Conservation (phyloP, 2,113 vertebrate species). For the Limnothrissa miodon region DNA sequence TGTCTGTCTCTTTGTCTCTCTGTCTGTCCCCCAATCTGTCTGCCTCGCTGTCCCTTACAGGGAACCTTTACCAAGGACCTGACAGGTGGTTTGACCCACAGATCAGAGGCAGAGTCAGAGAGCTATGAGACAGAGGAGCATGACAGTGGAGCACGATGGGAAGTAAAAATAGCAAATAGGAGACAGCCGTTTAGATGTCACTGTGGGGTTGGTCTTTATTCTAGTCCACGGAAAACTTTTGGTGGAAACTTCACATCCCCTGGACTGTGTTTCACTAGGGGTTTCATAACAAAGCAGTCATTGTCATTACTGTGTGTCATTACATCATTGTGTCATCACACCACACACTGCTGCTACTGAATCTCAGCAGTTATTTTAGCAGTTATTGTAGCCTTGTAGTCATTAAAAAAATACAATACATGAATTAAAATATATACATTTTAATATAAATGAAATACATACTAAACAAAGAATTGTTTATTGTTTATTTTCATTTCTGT, state of each 20-base stretch:
- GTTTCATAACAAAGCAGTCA: neutral
- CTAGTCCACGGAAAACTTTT: neutral
- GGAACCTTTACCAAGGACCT: neutral
- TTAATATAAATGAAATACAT: too few species aligned
- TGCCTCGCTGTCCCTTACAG: neutral
- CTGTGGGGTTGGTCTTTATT: neutral
- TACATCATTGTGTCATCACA: neutral
- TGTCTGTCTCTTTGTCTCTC: neutral
- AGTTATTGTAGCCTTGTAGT: too few species aligned
- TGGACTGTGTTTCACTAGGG: neutral
- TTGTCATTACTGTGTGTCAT: neutral
- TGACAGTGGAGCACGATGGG: neutral
- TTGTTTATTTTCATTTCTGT: too few species aligned
- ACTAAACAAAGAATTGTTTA: too few species aligned
- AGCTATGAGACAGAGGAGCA: neutral
- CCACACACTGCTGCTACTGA: neutral
- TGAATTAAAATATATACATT: too few species aligned
- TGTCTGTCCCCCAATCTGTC: too few species aligned
- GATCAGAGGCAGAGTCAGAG: neutral
- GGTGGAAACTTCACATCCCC: neutral
- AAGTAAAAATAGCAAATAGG: neutral
- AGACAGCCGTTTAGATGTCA: neutral
- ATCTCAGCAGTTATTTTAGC: neutral
- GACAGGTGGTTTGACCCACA: neutral
- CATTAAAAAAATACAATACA: too few species aligned